Conservation (phyloP, 2,113 vertebrate species). For the Hippocampus abdominalis region DNA sequence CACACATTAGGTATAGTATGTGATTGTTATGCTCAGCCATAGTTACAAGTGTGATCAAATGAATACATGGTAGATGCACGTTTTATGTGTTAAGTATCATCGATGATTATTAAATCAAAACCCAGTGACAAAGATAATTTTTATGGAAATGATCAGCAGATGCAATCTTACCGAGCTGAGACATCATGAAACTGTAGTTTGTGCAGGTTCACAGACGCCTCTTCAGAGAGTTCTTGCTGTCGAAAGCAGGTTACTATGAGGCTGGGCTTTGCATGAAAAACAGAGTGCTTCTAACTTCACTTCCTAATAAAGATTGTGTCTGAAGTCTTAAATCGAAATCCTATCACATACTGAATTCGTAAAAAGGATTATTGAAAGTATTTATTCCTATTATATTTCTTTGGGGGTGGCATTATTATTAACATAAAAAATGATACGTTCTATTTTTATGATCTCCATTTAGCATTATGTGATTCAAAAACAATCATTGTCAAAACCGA, state of each 20-base stretch:
- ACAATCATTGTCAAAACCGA: too few relatives aligned
- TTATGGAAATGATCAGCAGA: conserved; percentile 47
- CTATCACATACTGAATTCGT: neutral
- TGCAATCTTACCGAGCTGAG: conserved; percentile 38
- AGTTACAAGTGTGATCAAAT: conserved; percentile 47
- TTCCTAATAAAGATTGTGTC: conserved; percentile 28
- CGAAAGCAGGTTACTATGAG: conserved; percentile 57
- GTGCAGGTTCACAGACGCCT: conserved; percentile 59
- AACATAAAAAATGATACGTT: too few relatives aligned
- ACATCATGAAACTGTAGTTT: conserved; percentile 42
- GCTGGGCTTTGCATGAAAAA: conserved; percentile 64
- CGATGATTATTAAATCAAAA: conserved; percentile 58
- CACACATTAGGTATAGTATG: conserved; percentile 18
- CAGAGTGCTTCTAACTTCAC: conserved; percentile 3
- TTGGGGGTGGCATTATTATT: too few relatives aligned
- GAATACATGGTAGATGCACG: conserved; percentile 38
- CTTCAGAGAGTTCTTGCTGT: conserved; percentile 56
- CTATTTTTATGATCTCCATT: too few relatives aligned
- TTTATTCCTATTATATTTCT: too few relatives aligned
- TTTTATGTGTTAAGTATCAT: conserved; percentile 59
- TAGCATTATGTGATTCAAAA: too few relatives aligned
- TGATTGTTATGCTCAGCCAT: conserved; percentile 29
- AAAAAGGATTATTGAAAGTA: too few relatives aligned
- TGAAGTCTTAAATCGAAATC: neutral
- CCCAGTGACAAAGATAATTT: conserved; percentile 54